Conservation (phyloP, 1,140 invertebrate genomes). For the Zaprionus tsacasi region DNA sequence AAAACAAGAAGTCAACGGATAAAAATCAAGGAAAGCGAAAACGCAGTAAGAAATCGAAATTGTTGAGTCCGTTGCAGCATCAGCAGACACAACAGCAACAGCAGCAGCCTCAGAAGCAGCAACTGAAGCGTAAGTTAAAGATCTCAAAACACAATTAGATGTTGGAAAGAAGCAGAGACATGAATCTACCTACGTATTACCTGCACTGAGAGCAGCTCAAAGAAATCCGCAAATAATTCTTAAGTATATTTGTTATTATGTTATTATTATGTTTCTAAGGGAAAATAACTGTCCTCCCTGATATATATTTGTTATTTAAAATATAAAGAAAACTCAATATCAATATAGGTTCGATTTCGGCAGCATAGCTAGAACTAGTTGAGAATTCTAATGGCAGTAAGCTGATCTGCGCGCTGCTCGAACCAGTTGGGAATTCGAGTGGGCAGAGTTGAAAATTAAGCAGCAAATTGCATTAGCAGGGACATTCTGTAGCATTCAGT, state of each 20-base stretch:
- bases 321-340: too few relatives aligned
- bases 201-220: background rate
- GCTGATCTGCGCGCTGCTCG: too few relatives aligned
- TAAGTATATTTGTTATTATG: conserved; percentile 1
- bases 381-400: too few relatives aligned
- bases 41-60: background rate
- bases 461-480: background rate
- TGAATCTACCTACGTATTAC: too few relatives aligned
- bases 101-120: background rate
- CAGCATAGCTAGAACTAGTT: too few relatives aligned
- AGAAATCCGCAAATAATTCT: background rate
- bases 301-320: too few relatives aligned
- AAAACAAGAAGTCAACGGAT: background rate
- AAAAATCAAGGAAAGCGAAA: background rate
- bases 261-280: background rate
- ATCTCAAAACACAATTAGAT: background rate
- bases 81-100: background rate
- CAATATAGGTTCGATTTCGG: too few relatives aligned
- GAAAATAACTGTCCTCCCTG: too few relatives aligned
- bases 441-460: background rate
- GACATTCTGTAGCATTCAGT: background rate
- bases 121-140: background rate
- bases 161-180: background rate
- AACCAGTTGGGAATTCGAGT: too few relatives aligned
- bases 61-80: background rate